Conservation (phyloP, 53 echinoderm and acorn worm genomes). For the Henricia sp. region DNA sequence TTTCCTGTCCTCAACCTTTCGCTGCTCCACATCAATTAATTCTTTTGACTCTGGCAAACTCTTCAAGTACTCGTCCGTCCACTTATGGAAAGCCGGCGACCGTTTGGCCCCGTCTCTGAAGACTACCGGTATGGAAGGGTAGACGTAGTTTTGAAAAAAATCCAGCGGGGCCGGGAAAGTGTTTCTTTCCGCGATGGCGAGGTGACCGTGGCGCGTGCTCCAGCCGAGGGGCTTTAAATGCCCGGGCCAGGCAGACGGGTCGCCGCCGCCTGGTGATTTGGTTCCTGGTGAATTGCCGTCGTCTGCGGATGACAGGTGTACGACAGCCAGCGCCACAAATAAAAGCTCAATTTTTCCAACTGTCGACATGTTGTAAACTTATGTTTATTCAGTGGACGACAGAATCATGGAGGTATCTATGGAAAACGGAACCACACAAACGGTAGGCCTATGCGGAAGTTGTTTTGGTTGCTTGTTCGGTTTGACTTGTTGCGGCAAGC, state of each 20-base stretch:
- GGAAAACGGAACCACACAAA: no score
- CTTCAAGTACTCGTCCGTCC: conserved; percentile 76
- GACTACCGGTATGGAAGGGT: conserved; percentile 81
- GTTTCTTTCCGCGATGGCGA: conserved; percentile 27
- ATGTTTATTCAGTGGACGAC: background rate
- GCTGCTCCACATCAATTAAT: conserved; percentile 68
- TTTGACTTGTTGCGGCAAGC: no score
- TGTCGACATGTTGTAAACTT: no score
- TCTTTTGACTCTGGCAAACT: conserved; percentile 63
- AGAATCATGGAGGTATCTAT: no score
- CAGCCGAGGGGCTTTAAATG: conserved; percentile 66
- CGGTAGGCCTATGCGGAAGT: no score
- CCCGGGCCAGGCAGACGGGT: conserved; percentile 32
- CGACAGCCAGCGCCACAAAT: no score
- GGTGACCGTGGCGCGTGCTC: background rate
- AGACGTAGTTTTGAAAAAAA: conserved; percentile 78
- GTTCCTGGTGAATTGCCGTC: background rate
- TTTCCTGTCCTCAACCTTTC: conserved; percentile 77
- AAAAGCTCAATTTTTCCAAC: no score
- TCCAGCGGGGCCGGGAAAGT: conserved; percentile 74
- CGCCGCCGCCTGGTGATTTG: background rate
- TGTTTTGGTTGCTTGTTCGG: no score
- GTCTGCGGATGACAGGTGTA: conserved; percentile 2
- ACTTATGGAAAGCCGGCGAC: conserved; percentile 76
- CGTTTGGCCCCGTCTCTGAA: conserved; percentile 76